A percentile compares a stretch with the other conserved stretches of the same genome.
phyloP scores from a whole-genome alignment of 2,888 invertebrate genomes.

The Dryobotodes eremita region DNA sequence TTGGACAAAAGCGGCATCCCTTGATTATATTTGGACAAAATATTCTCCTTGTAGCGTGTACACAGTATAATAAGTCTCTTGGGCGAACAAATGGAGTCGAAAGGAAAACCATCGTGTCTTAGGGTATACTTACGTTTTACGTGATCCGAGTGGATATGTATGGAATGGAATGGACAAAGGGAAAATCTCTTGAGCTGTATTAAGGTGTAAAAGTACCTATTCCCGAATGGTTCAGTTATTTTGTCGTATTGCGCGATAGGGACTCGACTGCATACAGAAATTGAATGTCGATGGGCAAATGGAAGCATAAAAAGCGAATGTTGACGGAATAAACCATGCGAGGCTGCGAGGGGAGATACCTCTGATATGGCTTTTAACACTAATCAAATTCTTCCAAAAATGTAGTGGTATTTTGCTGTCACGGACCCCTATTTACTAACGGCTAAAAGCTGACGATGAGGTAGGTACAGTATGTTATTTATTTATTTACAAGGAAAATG shows the following conservation, averaged over 20 bases:
- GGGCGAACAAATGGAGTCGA: constrained; percentile 88
- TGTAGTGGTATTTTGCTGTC: constrained; percentile 8
- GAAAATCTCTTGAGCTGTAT: constrained; percentile 88
- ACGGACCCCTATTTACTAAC: constrained; percentile 14
- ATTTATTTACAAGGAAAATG: not conserved
- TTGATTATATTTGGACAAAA: constrained; percentile 90
- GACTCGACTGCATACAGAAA: constrained; percentile 78
- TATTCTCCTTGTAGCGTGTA: constrained; percentile 87
- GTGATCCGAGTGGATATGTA: constrained; percentile 84
- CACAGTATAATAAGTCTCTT: constrained; percentile 89
- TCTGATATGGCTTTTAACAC: constrained; percentile 54
- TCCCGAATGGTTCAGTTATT: constrained; percentile 86
- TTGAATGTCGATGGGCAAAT: constrained; percentile 82
- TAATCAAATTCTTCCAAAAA: constrained; percentile 56
- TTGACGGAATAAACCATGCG: constrained; percentile 68
- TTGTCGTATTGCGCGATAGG: constrained; percentile 80
- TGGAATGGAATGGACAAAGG: constrained; percentile 84
- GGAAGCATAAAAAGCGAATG: constrained; percentile 78
- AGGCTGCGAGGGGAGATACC: constrained; percentile 53
- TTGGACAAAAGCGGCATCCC: constrained; percentile 83
- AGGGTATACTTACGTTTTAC: constrained; percentile 81
- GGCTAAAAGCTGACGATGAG: not conserved
- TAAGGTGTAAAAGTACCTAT: constrained; percentile 85
- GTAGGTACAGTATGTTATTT: not conserved
- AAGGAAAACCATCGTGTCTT: constrained; percentile 86